These are phyloP conservation scores for Philereme transversata DNA, from an alignment of 2,888 invertebrate species.

Conservation along the genomic window DNA sequence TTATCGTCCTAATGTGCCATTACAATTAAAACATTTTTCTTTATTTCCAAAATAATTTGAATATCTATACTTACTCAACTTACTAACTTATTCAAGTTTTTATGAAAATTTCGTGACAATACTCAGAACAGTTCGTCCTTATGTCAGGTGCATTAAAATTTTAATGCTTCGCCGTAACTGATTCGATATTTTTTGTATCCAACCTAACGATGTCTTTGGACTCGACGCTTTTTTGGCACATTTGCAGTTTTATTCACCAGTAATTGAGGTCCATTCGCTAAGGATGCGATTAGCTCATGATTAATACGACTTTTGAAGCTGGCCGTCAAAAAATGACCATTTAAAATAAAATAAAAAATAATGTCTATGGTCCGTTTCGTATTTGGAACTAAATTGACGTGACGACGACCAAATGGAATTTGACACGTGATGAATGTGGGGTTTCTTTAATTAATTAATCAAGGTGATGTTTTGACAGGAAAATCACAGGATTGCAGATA, in stretches of 20 bases:
- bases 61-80: too few relatives aligned
- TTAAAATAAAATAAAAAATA: conserved; percentile 41
- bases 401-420: conserved; percentile 59
- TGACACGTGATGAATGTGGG: conserved; percentile 55
- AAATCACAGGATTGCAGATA: conserved; percentile 38
- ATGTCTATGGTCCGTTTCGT: conserved; percentile 27
- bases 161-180: conserved; percentile 51
- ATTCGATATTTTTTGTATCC: conserved; percentile 61
- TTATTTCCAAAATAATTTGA: too few relatives aligned
- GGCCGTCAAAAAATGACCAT: conserved; percentile 41
- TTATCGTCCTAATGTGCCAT: too few relatives aligned
- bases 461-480: conserved; percentile 41
- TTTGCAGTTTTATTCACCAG: conserved; percentile 69
- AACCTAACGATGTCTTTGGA: conserved; percentile 69
- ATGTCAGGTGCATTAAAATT: conserved; percentile 29
- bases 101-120: background rate
- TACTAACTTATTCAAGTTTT: too few relatives aligned
- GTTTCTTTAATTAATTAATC: conserved; percentile 52
- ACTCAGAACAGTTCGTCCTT: conserved; percentile 1
- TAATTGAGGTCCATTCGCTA: conserved; percentile 81
- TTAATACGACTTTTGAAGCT: conserved; percentile 60
- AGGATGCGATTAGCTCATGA: conserved; percentile 79
- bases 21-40: too few relatives aligned
- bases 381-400: conserved; percentile 43
- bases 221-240: conserved; percentile 66